Evolutionary conservation across 2,797 vertebrate species (phyloP).

Genomic region (Avahi laniger): DNA sequence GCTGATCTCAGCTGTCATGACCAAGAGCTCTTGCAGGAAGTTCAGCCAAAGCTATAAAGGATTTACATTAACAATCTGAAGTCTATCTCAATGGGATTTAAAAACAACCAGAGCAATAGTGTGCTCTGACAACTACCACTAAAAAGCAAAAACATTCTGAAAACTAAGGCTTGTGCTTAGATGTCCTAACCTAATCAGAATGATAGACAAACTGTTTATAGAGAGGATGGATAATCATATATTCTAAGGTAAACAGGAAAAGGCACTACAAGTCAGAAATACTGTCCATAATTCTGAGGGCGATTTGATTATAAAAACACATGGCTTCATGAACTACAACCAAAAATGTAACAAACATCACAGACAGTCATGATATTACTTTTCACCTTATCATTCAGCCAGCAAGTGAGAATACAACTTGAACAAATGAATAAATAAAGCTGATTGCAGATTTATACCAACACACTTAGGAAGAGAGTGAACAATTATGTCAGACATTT

Average conservation of each 20-base stretch:
- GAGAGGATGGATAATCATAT: background rate
- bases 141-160: slow-evolving; percentile 43
- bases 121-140: slow-evolving; percentile 32
- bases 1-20: slow-evolving; percentile 47
- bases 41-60: slow-evolving; percentile 48
- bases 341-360: background rate
- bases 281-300: slow-evolving; percentile 21
- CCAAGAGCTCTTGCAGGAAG: slow-evolving; percentile 24
- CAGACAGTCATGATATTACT: background rate
- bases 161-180: slow-evolving; percentile 4
- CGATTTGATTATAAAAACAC: slow-evolving; percentile 22
- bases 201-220: background rate
- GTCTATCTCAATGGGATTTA: slow-evolving; percentile 35
- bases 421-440: slow-evolving; percentile 43
- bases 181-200: slow-evolving; percentile 19
- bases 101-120: slow-evolving; percentile 40
- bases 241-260: slow-evolving; percentile 21
- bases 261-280: background rate
- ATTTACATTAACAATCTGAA: slow-evolving; percentile 54
- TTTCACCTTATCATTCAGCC: background rate
- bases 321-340: slow-evolving; percentile 30
- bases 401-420: slow-evolving; percentile 7
- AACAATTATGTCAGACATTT: slow-evolving; percentile 19
- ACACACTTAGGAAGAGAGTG: background rate
- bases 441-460: slow-evolving; percentile 28